A percentile compares a stretch with the other conserved stretches of the same genome.
These are phyloP conservation scores for Molorchus minor DNA, from an alignment of 2,888 invertebrate genomes.

Conservation along the genomic window DNA sequence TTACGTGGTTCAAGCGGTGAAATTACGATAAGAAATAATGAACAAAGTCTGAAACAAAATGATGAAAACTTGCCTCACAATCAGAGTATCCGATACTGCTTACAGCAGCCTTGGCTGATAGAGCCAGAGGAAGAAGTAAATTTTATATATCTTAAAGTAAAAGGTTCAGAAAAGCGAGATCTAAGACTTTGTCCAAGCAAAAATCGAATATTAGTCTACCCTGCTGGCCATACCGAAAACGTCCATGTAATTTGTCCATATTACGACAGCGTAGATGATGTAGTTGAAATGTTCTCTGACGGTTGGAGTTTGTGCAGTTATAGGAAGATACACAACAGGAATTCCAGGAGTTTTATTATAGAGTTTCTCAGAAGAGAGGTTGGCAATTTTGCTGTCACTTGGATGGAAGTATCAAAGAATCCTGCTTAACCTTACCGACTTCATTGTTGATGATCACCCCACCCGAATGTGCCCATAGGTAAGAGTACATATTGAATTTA, in stretches of 20 bases:
- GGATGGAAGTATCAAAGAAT: conserved; percentile 81
- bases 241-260: conserved; percentile 75
- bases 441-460: conserved; percentile 65
- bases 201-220: conserved; percentile 77
- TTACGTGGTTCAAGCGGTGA: conserved; percentile 78
- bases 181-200: conserved; percentile 69
- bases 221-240: conserved; percentile 71
- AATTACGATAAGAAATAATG: conserved; percentile 73
- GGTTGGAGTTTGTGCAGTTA: conserved; percentile 63
- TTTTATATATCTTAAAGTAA: conserved; percentile 76
- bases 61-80: conserved; percentile 66
- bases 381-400: conserved; percentile 78
- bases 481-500: too few relatives aligned
- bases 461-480: conserved; percentile 79
- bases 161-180: conserved; percentile 67
- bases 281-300: conserved; percentile 76
- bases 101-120: conserved; percentile 80
- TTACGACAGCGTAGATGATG: conserved; percentile 59
- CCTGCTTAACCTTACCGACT: conserved; percentile 66
- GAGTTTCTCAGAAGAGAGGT: conserved; percentile 79
- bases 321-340: conserved; percentile 63
- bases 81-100: conserved; percentile 65
- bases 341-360: conserved; percentile 75
- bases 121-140: conserved; percentile 78
- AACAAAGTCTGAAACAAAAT: conserved; percentile 56